A percentile compares a stretch with the other conserved stretches of the same genome.
These are phyloP conservation scores for Cacatua alba DNA, from an alignment of 2,113 vertebrate genomes.

Conservation along the genomic window DNA sequence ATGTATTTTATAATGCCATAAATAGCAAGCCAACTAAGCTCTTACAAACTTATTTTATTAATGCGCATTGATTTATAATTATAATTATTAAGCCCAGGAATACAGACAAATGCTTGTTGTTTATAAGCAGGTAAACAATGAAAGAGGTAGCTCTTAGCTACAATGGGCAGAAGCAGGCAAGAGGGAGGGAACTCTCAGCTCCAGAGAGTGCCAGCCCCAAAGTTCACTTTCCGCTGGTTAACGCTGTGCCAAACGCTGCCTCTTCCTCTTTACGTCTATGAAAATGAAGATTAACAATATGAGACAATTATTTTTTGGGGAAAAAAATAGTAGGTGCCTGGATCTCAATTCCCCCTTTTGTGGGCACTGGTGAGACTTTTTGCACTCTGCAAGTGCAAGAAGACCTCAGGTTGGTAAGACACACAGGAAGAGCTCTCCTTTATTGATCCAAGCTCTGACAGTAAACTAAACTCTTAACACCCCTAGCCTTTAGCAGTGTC, in stretches of 20 bases:
- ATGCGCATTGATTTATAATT: slow-evolving; percentile 56
- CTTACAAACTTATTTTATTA: slow-evolving; percentile 49
- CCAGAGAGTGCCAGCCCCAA: background rate
- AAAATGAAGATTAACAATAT: background rate
- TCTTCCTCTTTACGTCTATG: background rate
- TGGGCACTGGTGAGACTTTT: background rate
- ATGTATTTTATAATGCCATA: slow-evolving; percentile 32
- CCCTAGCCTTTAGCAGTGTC: background rate
- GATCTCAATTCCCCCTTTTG: background rate
- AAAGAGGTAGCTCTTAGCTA: background rate
- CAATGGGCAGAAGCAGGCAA: background rate
- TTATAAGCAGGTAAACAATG: slow-evolving; percentile 26
- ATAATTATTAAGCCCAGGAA: slow-evolving; percentile 31
- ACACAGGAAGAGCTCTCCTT: background rate
- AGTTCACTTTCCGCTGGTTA: background rate
- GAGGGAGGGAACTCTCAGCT: background rate
- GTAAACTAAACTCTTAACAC: background rate
- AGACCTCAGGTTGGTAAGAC: background rate
- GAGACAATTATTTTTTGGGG: background rate
- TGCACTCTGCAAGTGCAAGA: background rate
- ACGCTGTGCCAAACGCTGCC: background rate
- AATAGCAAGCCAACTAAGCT: slow-evolving; percentile 38
- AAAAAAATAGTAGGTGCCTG: background rate
- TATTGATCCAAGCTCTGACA: background rate
- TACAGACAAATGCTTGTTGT: slow-evolving; percentile 23